Conservation (phyloP, 2,113 vertebrate species). For the Takifugu flavidus region DNA sequence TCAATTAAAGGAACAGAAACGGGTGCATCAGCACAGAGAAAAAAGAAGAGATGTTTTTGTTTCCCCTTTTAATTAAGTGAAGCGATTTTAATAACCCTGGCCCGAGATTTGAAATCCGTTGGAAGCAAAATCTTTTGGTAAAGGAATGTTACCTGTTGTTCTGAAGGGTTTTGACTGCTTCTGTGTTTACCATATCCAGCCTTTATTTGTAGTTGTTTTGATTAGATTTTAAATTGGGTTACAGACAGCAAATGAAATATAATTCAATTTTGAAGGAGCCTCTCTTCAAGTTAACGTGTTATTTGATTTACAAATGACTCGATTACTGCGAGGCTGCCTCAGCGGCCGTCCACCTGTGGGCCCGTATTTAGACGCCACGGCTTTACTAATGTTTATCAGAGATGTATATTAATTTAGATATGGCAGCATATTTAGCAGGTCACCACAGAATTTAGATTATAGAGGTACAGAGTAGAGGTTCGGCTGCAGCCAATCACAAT, state of each 20-base stretch:
- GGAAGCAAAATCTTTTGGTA: no score
- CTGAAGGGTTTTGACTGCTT: no score
- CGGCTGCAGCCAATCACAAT: no score
- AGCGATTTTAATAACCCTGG: no score
- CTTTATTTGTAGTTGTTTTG: no score
- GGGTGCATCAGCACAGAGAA: neutral
- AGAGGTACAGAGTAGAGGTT: no score
- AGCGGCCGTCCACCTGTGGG: neutral
- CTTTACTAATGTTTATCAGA: no score
- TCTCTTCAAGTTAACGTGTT: constrained; percentile 1
- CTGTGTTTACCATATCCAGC: no score
- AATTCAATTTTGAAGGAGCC: neutral
- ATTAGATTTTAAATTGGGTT: neutral
- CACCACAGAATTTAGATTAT: neutral
- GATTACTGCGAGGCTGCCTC: neutral
- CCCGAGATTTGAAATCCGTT: no score
- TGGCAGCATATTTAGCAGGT: neutral
- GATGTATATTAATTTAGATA: neutral
- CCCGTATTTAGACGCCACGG: neutral
- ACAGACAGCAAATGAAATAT: neutral
- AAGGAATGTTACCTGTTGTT: no score
- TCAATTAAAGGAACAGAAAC: neutral
- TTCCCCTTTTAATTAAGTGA: neutral
- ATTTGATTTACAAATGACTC: neutral
- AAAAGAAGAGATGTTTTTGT: neutral